A percentile compares a stretch with the other conserved stretches of the same genome.
Evolutionary conservation across 2,113 vertebrate species (phyloP).

Genomic region (Otis tarda): DNA sequence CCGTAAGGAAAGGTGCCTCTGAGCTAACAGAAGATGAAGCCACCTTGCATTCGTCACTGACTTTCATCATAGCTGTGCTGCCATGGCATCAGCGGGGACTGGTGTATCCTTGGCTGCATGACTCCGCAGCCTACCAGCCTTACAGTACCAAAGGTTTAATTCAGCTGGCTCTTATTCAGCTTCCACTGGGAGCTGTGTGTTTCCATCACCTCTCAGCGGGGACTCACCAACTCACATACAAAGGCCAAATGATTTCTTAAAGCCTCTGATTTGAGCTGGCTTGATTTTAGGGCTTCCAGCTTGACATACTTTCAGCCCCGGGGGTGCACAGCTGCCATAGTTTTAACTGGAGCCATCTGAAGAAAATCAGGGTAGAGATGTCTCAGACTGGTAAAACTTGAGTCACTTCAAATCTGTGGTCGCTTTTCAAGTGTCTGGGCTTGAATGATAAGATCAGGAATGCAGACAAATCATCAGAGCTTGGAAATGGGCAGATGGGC

Average conservation of each 20-base stretch:
- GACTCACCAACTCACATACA: neutral
- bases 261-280: neutral
- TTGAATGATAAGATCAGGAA: neutral
- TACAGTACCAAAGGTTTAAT: neutral
- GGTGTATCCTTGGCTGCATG: neutral
- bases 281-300: neutral
- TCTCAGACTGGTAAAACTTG: neutral
- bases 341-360: neutral
- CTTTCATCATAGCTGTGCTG: neutral
- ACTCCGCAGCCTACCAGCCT: neutral
- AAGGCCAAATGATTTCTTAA: slow-evolving; percentile 1
- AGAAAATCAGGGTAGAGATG: neutral
- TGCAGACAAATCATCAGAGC: neutral
- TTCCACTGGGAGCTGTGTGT: neutral
- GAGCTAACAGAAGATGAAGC: neutral
- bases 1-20: neutral
- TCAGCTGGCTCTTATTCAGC: neutral
- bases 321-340: neutral
- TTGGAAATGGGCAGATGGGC: neutral
- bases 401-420: neutral
- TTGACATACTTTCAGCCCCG: neutral
- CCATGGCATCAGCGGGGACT: neutral
- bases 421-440: neutral
- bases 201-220: neutral
- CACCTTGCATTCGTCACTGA: neutral